Evolutionary conservation across 2,888 invertebrate species (phyloP).

Genomic region (Gortyna flavago): DNA sequence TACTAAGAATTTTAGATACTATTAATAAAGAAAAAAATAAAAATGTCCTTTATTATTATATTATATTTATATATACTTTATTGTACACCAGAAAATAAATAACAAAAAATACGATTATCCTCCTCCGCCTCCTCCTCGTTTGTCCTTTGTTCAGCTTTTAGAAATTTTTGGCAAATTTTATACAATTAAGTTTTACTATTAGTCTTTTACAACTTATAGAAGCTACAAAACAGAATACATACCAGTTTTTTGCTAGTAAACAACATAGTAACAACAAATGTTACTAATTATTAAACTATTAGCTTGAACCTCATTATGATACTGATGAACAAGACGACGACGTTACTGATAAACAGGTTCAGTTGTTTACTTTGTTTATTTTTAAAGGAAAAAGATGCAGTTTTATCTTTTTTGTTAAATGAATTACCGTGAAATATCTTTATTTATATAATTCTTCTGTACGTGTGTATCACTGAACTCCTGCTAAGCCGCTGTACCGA

Average conservation of each 20-base stretch:
- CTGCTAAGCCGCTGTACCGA: no score
- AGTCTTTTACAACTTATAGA: not conserved
- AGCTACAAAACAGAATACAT: not conserved
- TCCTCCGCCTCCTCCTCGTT: no score
- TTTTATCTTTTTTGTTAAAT: not conserved
- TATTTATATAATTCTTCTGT: no score
- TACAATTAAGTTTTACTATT: not conserved
- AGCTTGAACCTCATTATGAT: slow-evolving; percentile 8
- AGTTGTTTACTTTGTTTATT: not conserved
- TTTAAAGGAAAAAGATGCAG: not conserved
- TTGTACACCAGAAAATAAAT: no score
- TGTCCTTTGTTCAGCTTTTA: not conserved
- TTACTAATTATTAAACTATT: slow-evolving; percentile 26
- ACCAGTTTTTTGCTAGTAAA: not conserved
- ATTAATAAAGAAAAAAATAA: no score
- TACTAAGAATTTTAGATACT: no score
- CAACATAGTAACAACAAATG: slow-evolving; percentile 8
- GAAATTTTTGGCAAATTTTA: not conserved
- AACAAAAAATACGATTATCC: no score
- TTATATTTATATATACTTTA: no score
- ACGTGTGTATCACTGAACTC: no score
- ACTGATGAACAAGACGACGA: not conserved
- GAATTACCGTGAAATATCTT: not conserved
- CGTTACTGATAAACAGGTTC: slow-evolving; percentile 1
- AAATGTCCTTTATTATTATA: no score